Conservation (phyloP, 2,888 invertebrate species). For the Branchellion lobata region DNA sequence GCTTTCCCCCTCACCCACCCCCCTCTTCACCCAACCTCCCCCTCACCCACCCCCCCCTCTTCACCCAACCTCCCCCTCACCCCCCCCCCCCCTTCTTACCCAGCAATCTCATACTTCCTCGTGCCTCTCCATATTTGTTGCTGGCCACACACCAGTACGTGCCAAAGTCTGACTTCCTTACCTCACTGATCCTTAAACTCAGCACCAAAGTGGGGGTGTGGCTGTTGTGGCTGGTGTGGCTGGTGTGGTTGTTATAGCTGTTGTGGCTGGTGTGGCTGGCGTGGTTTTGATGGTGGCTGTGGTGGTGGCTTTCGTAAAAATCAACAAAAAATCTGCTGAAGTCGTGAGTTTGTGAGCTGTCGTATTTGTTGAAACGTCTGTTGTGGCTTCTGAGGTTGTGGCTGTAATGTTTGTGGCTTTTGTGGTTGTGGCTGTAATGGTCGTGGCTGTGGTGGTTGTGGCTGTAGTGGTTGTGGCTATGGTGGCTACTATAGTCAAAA, state of each 20-base stretch:
- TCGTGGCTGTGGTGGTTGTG: too few relatives aligned
- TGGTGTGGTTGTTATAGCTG: neutral
- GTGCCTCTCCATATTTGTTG: neutral
- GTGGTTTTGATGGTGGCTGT: neutral
- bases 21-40: neutral
- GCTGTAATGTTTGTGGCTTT: too few relatives aligned
- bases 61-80: neutral
- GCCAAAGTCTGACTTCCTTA: neutral
- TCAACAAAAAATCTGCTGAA: neutral
- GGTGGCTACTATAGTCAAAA: too few relatives aligned
- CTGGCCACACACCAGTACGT: constrained; percentile 28
- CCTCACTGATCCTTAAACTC: constrained; percentile 11
- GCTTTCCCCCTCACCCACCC: neutral
- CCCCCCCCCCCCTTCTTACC: neutral
- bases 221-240: neutral
- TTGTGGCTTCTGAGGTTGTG: too few relatives aligned
- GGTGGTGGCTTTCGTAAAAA: neutral
- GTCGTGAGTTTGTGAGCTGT: neutral
- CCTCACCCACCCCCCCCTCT: neutral
- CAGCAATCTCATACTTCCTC: neutral
- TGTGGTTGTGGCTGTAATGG: too few relatives aligned
- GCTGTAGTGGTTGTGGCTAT: too few relatives aligned
- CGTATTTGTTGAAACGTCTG: too few relatives aligned
- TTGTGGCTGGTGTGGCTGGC: neutral
- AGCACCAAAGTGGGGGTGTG: neutral